Conservation (phyloP, 2,888 invertebrate species). For the Polydesmus complanatus region DNA sequence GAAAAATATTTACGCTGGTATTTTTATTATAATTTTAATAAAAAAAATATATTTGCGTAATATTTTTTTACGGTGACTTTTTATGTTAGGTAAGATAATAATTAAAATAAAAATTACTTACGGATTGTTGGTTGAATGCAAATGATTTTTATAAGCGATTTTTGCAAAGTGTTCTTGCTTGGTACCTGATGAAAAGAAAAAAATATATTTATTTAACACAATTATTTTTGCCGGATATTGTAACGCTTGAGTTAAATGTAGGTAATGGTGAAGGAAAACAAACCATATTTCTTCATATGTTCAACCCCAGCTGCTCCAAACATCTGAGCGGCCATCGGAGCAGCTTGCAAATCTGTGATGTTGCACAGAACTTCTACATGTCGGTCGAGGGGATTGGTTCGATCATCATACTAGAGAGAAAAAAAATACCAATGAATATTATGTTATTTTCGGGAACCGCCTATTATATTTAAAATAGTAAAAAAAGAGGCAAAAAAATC, state of each 20-base stretch:
- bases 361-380: slow-evolving; percentile 77
- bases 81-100: too few relatives aligned
- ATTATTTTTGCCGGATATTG: background rate
- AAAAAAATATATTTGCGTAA: too few relatives aligned
- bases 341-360: slow-evolving; percentile 57
- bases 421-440: background rate
- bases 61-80: too few relatives aligned
- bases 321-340: slow-evolving; percentile 84
- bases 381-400: slow-evolving; percentile 77
- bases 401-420: slow-evolving; percentile 49
- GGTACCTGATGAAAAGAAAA: slow-evolving; percentile 43
- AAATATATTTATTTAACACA: background rate
- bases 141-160: slow-evolving; percentile 95
- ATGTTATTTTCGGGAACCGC: background rate
- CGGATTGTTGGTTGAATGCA: slow-evolving; percentile 92
- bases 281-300: slow-evolving; percentile 85
- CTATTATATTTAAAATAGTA: too few relatives aligned
- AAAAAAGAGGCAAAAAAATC: background rate
- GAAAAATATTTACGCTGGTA: too few relatives aligned
- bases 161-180: slow-evolving; percentile 88
- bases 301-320: slow-evolving; percentile 94
- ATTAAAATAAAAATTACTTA: too few relatives aligned
- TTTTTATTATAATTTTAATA: too few relatives aligned
- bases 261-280: slow-evolving; percentile 10
- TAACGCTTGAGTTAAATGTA: background rate